Evolutionary conservation across 2,888 invertebrate genomes (phyloP), one percentile per base, ranked within the genome.

Genomic region (Phengaris alcon): DNA sequence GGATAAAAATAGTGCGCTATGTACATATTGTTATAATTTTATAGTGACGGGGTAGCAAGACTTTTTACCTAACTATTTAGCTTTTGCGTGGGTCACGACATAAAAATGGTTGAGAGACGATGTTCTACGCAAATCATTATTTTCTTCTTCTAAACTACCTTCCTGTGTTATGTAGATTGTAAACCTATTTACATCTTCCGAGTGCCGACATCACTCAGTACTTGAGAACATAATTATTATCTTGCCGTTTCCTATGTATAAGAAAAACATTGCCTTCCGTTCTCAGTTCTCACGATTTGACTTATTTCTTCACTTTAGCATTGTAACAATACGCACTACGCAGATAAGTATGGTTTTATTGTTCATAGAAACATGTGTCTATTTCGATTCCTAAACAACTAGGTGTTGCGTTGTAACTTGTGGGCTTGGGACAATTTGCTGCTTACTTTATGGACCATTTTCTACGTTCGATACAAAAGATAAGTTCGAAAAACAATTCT

Each of bases 231-330:
- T 59, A 59, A 59, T 59, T 22, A 59, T 59, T 22, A 59, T 59
- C 22, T 9, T 22, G 10, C 59, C 9, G 59, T 59, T 59, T 59
- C 59, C 59, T 59, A 22, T 59, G 10, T 22, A 15, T 22, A 9
- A 22, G 59, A 59, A 59, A 59, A 59, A 59, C 59, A 5, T 8
- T 6, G 48, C 48, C 48, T 48, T 48, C 59, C 48, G n/a, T 44
- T 48, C 48, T 69, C 69, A 48, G 69, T 46, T 69, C 69, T 15
- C 69, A 69, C 69, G 15, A 69, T 48, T 48, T 48, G n/a, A 48
- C 46, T 69, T n/a, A 68, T 46, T 59, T 59, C 8, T 15, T 10
- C 22, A 10, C 8, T 22, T 10, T 22, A 5, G 59, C 57, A 15
- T 57, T 57, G 15, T 57, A 15, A 15, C 55, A n/a, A 15, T 57